A percentile compares a stretch with the other conserved stretches of the same genome.
phyloP scores from a whole-genome alignment of 2,888 invertebrate species.

The Ecliptopera silaceata region DNA sequence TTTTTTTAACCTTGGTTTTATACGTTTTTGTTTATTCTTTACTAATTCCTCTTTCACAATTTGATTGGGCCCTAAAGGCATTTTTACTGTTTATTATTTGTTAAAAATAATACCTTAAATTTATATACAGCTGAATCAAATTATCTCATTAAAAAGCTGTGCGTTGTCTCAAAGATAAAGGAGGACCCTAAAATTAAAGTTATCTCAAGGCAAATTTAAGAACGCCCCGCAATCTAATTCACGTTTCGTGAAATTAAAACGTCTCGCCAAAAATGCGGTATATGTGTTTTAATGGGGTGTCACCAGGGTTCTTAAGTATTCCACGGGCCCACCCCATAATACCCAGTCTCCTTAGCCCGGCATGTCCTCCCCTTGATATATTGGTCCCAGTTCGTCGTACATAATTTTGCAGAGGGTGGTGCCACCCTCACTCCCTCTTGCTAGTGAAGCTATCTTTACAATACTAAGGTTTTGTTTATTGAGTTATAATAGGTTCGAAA shows the following conservation, averaged over 20 bases:
- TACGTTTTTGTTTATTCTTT: background rate
- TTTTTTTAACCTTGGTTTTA: background rate
- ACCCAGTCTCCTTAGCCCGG: conserved; percentile 82
- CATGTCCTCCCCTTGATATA: conserved; percentile 83
- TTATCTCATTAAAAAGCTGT: background rate
- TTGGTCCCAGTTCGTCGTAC: conserved; percentile 83
- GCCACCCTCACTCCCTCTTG: conserved; percentile 58
- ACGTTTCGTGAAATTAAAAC: conserved; percentile 73
- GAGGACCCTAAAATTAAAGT: conserved; percentile 25
- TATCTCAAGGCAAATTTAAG: conserved; percentile 41
- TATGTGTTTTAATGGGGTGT: conserved; percentile 83
- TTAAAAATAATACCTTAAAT: too few species aligned
- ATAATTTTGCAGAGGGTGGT: conserved; percentile 80
- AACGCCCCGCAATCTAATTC: conserved; percentile 50
- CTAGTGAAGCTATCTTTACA: conserved; percentile 72
- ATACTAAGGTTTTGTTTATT: conserved; percentile 80
- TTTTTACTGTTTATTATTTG: too few species aligned
- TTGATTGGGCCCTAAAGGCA: too few species aligned
- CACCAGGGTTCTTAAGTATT: conserved; percentile 82
- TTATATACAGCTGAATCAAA: background rate
- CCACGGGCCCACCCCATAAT: conserved; percentile 80
- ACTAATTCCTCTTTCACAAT: background rate
- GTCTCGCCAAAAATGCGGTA: conserved; percentile 79
- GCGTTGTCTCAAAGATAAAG: conserved; percentile 1
- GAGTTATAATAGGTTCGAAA: conserved; percentile 67